Evolutionary conservation across 2,888 invertebrate genomes (phyloP), one percentile per base, ranked within the genome.

Genomic region (Bruchidius siliquastri): DNA sequence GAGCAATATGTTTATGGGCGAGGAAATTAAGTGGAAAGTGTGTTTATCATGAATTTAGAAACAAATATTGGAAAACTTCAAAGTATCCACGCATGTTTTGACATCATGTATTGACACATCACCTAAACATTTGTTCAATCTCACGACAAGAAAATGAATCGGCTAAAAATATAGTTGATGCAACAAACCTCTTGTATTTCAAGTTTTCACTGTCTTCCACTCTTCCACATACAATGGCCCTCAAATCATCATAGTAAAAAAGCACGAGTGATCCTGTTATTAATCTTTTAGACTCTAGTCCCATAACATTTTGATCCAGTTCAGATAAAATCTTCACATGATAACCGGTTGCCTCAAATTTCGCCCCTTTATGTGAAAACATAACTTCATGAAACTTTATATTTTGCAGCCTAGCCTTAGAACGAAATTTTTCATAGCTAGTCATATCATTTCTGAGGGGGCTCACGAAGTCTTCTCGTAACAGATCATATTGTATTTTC

Each of bases 221-320:
- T 66, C 91, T 91, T 0, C 91, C 95, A 81, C 95, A 90, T 74
- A 92, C 84, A 66, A 94, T 87, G 8, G 90, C 90, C 49, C 90
- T 85, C 84, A 96, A 96, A 73, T 91, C 87, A 82, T 93, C 91
- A 26, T 86, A 86, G 0, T 94, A 93, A 70, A 96, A 91, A 73
- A 93, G 90, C 0, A 96, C 84, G 22, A 96, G 85, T 0, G 94
- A 91, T 0, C 95, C 95, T 82, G 87, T 91, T 87, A 93, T 90
- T 22, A 94, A 89, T 75, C 91, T 87, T 79, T 91, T 91, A 0
- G 88, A 87, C 67, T 85, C 83, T 88, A 89, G 32, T 87, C 82
- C 69, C 88, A 80, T 79, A 79, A 83, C 13, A 26, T 73, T 77
- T 81, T 81, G 79, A 87, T 79, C 22, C 78, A 75, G 26, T 71